Conservation (phyloP, 2,797 vertebrate genomes). For the Dermochelys coriacea region DNA sequence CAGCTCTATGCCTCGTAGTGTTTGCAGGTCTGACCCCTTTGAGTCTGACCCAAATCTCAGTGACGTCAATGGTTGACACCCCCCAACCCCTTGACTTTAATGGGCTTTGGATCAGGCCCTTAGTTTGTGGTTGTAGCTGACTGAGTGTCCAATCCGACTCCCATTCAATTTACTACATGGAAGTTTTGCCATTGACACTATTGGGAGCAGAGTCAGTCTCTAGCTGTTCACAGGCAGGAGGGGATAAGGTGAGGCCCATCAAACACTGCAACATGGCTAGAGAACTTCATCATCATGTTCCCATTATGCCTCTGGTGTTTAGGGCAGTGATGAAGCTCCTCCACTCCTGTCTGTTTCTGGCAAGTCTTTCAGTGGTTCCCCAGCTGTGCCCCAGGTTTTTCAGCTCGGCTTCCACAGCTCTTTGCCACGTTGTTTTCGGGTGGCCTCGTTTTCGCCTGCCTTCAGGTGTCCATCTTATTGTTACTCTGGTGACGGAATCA, state of each 20-base stretch:
- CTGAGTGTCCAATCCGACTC: background rate
- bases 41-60: background rate
- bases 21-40: conserved; percentile 26
- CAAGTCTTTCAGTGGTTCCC: too few relatives aligned
- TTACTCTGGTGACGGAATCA: too few relatives aligned
- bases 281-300: background rate
- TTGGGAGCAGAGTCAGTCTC: background rate
- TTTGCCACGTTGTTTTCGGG: too few relatives aligned
- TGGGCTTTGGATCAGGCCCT: conserved; percentile 15
- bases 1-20: background rate
- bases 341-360: too few relatives aligned
- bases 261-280: background rate
- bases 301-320: too few relatives aligned
- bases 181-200: conserved; percentile 4
- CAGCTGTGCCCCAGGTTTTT: too few relatives aligned
- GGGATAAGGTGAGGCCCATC: background rate
- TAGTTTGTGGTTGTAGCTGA: background rate
- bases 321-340: too few relatives aligned
- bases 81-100: background rate
- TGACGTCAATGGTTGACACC: background rate
- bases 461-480: too few relatives aligned
- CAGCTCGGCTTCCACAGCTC: too few relatives aligned
- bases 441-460: too few relatives aligned
- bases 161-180: background rate
- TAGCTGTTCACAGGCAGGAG: background rate